Percentiles rank a stretch among this genome's conserved stretches.
These are phyloP conservation scores for Syritta pipiens DNA, from an alignment of 2,888 invertebrate genomes.

Conservation along the genomic window DNA sequence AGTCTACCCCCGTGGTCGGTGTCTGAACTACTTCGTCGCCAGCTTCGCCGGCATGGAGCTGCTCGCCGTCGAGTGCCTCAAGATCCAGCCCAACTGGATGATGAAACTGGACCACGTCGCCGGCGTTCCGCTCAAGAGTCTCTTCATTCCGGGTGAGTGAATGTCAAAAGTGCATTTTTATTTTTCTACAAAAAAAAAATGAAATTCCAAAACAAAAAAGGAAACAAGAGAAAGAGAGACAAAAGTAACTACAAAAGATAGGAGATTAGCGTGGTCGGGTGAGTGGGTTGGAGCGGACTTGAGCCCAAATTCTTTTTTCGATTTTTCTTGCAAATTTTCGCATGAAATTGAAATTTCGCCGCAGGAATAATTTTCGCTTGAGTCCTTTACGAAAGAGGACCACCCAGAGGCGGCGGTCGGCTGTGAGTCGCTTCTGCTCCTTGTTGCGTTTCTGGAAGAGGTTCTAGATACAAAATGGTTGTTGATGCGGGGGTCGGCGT, in stretches of 20 bases:
- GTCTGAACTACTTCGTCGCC: slow-evolving; percentile 86
- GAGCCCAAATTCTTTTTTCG: too few relatives aligned
- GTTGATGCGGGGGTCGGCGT: neutral
- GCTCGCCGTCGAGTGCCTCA: slow-evolving; percentile 84
- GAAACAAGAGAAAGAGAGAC: too few relatives aligned
- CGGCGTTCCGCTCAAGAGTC: slow-evolving; percentile 74
- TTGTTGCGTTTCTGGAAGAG: slow-evolving; percentile 23
- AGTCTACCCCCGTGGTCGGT: slow-evolving; percentile 80
- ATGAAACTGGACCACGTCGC: slow-evolving; percentile 80
- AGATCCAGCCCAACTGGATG: slow-evolving; percentile 93
- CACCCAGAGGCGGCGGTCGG: slow-evolving; percentile 15
- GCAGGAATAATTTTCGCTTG: slow-evolving; percentile 27
- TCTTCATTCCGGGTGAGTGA: slow-evolving; percentile 76
- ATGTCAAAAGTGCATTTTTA: neutral
- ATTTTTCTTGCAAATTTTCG: slow-evolving; percentile 18
- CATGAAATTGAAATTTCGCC: slow-evolving; percentile 40
- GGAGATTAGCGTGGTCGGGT: neutral
- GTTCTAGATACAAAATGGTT: neutral
- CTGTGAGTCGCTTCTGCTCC: neutral
- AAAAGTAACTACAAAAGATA: neutral
- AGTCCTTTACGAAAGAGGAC: slow-evolving; percentile 44
- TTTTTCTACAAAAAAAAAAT: too few relatives aligned
- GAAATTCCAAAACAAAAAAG: too few relatives aligned
- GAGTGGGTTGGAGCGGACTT: too few relatives aligned
- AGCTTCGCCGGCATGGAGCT: slow-evolving; percentile 83